These are phyloP conservation scores for Litoditis marina DNA, from an alignment of 2,888 invertebrate species.

Conservation along the genomic window DNA sequence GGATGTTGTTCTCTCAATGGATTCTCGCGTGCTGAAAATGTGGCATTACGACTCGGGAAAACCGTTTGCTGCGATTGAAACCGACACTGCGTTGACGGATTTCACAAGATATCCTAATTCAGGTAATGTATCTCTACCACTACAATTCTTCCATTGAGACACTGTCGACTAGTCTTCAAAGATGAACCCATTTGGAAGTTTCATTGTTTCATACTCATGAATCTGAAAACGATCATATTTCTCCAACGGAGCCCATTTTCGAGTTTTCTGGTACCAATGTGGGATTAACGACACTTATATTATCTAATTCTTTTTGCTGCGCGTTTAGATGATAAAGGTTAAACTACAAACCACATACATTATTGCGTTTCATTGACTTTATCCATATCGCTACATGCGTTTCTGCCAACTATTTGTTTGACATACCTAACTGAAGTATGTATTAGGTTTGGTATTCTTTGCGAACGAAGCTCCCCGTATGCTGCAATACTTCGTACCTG, in stretches of 20 bases:
- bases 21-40: slow-evolving; percentile 80
- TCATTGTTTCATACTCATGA: too few species aligned
- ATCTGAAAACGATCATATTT: too few species aligned
- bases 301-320: neutral
- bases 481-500: slow-evolving; percentile 79
- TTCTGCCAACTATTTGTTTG: neutral
- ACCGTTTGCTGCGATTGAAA: slow-evolving; percentile 86
- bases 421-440: too few species aligned
- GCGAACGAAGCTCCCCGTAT: slow-evolving; percentile 93
- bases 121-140: slow-evolving; percentile 24
- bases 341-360: too few species aligned
- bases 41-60: slow-evolving; percentile 84
- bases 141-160: neutral
- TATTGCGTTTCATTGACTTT: too few species aligned
- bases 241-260: too few species aligned
- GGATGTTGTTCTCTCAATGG: slow-evolving; percentile 83
- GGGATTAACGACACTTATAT: too few species aligned
- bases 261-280: too few species aligned
- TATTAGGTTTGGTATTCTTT: slow-evolving; percentile 75
- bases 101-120: slow-evolving; percentile 65
- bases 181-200: too few species aligned
- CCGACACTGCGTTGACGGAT: slow-evolving; percentile 77
- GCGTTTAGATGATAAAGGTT: too few species aligned
- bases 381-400: neutral
- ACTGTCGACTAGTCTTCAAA: too few species aligned